phyloP scores from a whole-genome alignment of 2,113 vertebrate species.

The Fulmarus glacialis region DNA sequence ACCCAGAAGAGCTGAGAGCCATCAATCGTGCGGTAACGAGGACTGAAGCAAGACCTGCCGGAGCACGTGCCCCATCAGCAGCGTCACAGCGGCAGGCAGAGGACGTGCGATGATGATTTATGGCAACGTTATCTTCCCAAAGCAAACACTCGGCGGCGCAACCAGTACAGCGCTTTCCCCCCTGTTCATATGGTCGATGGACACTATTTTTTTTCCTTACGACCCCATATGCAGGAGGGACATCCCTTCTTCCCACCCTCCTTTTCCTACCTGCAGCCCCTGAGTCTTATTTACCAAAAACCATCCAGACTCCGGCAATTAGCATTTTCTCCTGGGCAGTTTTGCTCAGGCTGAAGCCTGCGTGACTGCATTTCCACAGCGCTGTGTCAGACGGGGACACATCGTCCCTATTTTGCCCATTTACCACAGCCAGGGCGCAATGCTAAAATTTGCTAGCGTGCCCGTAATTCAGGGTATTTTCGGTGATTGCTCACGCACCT shows the following conservation, averaged over 20 bases:
- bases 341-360: not conserved
- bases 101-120: not conserved
- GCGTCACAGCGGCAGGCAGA: not conserved
- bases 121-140: not conserved
- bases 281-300: not conserved
- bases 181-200: not conserved
- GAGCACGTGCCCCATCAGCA: not conserved
- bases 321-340: not conserved
- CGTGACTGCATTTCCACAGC: not conserved
- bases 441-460: not conserved
- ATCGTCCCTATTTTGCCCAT: no score
- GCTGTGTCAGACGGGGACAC: not conserved
- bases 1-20: not conserved
- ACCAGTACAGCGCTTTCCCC: not conserved
- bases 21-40: not conserved
- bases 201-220: not conserved
- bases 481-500: not conserved
- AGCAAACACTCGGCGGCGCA: rapidly evolving
- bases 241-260: not conserved
- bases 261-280: not conserved
- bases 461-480: not conserved
- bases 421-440: not conserved
- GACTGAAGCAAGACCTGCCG: not conserved
- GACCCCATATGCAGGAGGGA: not conserved
- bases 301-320: not conserved